A percentile compares a stretch with the other conserved stretches of the same genome.
Conservation (phyloP, 2,888 invertebrate genomes). For the Oxytorus armatus region DNA sequence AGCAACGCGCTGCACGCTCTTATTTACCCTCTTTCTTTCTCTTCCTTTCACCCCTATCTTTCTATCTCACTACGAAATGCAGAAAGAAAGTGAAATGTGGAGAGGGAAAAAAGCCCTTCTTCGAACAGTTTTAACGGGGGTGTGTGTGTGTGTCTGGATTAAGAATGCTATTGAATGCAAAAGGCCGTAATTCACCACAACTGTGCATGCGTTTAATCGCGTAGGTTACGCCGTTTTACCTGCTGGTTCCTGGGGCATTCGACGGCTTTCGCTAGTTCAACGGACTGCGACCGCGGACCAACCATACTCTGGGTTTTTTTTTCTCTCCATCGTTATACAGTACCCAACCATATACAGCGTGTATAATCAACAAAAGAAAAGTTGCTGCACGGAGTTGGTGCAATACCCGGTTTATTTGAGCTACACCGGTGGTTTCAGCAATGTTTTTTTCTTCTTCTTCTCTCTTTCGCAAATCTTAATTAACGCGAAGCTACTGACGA, state of each 20-base stretch:
- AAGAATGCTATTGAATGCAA: neutral
- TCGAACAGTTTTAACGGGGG: slow-evolving; percentile 44
- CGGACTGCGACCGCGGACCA: slow-evolving; percentile 46
- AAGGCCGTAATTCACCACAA: neutral
- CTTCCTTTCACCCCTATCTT: slow-evolving; percentile 45
- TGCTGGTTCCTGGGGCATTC: neutral
- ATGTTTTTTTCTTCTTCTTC: slow-evolving; percentile 31
- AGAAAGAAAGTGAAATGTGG: slow-evolving; percentile 44
- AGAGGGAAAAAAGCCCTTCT: slow-evolving; percentile 46
- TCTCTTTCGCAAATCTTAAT: slow-evolving; percentile 52
- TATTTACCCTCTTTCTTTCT: slow-evolving; percentile 48
- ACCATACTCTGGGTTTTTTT: neutral
- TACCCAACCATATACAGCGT: slow-evolving; percentile 20
- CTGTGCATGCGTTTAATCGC: neutral
- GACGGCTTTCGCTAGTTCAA: slow-evolving; percentile 48
- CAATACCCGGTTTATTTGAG: slow-evolving; percentile 12
- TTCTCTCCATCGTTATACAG: slow-evolving; percentile 29
- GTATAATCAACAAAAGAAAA: slow-evolving; percentile 55
- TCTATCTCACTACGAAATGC: slow-evolving; percentile 12
- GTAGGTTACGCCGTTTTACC: slow-evolving; percentile 5
- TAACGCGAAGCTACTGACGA: slow-evolving; percentile 41
- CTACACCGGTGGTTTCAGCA: slow-evolving; percentile 19
- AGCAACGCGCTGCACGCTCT: slow-evolving; percentile 29
- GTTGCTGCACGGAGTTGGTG: slow-evolving; percentile 29
- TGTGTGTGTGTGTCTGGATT: slow-evolving; percentile 2